phyloP scores from a whole-genome alignment of 2,888 invertebrate genomes.

The Aspidiotus rigidus region DNA sequence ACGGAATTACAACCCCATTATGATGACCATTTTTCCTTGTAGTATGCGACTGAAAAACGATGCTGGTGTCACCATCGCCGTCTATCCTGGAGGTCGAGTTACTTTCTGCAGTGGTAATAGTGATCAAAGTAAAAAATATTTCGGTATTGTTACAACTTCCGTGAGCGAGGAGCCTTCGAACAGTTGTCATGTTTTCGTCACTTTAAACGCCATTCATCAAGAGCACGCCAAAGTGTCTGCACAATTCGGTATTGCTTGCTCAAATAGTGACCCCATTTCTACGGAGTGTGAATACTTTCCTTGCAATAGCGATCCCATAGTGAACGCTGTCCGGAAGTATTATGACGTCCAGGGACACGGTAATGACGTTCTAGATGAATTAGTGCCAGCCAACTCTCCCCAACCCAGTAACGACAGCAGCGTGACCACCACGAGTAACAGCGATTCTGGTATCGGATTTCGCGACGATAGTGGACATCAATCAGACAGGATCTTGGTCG shows the following conservation, averaged over 20 bases:
- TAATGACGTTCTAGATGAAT: slow-evolving; percentile 12
- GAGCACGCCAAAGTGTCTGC: slow-evolving; percentile 70
- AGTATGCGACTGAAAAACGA: slow-evolving; percentile 70
- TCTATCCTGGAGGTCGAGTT: slow-evolving; percentile 75
- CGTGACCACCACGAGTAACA: slow-evolving; percentile 72
- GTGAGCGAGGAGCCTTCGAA: slow-evolving; percentile 59
- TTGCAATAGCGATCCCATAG: slow-evolving; percentile 60
- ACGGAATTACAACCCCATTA: slow-evolving; percentile 70
- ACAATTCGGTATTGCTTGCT: slow-evolving; percentile 74
- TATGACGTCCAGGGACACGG: slow-evolving; percentile 47
- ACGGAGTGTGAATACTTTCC: slow-evolving; percentile 84
- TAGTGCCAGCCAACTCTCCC: slow-evolving; percentile 62
- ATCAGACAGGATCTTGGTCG: slow-evolving; percentile 67
- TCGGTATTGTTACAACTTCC: slow-evolving; percentile 82
- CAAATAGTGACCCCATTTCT: slow-evolving; percentile 59
- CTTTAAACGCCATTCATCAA: slow-evolving; percentile 78
- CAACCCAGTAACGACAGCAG: slow-evolving; percentile 75
- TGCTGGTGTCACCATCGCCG: slow-evolving; percentile 66
- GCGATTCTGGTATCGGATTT: slow-evolving; percentile 91
- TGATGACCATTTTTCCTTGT: slow-evolving; percentile 73
- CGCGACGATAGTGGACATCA: slow-evolving; percentile 78
- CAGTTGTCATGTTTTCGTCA: slow-evolving; percentile 91
- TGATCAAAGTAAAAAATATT: slow-evolving; percentile 83
- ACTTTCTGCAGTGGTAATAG: slow-evolving; percentile 82
- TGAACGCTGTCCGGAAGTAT: slow-evolving; percentile 51